Percentiles rank a stretch among this genome's conserved stretches.
Conservation (phyloP, 2,888 invertebrate genomes). For the Dilophus febrilis region DNA sequence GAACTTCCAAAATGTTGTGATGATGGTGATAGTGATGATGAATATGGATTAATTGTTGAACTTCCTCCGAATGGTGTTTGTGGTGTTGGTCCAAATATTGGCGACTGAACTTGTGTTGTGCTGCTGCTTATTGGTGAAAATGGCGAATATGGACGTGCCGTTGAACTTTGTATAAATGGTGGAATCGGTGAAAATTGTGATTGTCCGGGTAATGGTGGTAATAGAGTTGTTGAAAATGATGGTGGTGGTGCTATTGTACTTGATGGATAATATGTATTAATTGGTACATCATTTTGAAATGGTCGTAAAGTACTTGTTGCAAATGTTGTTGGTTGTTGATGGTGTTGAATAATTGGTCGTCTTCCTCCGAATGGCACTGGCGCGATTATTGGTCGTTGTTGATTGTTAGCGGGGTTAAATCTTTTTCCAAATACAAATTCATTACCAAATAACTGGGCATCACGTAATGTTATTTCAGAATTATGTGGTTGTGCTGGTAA, state of each 20-base stretch:
- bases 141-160: background rate
- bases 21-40: background rate
- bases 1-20: background rate
- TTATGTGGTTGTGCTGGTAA: constrained; percentile 6
- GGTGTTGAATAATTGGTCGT: background rate
- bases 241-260: background rate
- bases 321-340: background rate
- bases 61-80: background rate
- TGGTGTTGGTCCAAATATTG: background rate
- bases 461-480: background rate
- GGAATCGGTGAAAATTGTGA: background rate
- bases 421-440: no score
- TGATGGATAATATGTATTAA: background rate
- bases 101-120: no score
- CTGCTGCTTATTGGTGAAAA: no score
- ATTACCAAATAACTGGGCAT: no score
- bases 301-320: background rate
- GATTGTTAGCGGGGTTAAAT: background rate
- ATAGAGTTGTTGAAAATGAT: background rate
- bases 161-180: background rate
- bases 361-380: background rate
- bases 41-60: background rate
- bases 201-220: background rate
- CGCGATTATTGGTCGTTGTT: background rate
- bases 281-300: background rate